Percentiles rank a stretch among this genome's conserved stretches.
Conservation (phyloP, 2,888 invertebrate species). For the Macrosoma leucophasiata region DNA sequence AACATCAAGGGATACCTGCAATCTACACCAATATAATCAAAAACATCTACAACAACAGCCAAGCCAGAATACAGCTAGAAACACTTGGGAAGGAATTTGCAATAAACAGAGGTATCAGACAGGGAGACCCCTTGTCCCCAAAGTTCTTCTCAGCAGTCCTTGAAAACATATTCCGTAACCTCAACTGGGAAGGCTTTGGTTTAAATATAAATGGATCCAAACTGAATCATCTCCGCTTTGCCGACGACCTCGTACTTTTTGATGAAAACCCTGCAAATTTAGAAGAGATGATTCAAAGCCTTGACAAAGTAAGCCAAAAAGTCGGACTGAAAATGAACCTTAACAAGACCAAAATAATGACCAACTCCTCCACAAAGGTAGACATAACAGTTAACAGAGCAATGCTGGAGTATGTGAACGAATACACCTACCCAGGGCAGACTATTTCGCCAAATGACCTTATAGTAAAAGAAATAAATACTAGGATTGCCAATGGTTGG, state of each 20-base stretch:
- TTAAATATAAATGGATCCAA: too few species aligned
- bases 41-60: too few species aligned
- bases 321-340: neutral
- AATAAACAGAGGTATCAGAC: slow-evolving; percentile 11
- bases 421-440: neutral
- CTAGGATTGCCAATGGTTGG: neutral
- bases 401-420: neutral
- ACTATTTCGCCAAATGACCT: neutral
- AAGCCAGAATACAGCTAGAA: too few species aligned
- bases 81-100: too few species aligned
- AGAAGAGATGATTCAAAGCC: neutral
- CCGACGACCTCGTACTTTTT: neutral
- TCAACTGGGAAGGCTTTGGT: too few species aligned
- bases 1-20: too few species aligned
- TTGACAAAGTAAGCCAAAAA: neutral
- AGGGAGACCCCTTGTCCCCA: slow-evolving; percentile 2
- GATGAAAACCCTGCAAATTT: neutral
- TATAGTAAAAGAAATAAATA: neutral
- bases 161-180: neutral
- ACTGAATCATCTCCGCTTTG: neutral
- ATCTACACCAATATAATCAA: too few species aligned
- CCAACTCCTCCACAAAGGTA: neutral
- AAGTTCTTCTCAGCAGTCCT: slow-evolving; percentile 9
- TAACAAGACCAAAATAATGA: neutral
- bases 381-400: neutral